Base-by-base conservation (phyloP, 2,888 invertebrate genomes). In the Polymixis lichenea region DNA sequence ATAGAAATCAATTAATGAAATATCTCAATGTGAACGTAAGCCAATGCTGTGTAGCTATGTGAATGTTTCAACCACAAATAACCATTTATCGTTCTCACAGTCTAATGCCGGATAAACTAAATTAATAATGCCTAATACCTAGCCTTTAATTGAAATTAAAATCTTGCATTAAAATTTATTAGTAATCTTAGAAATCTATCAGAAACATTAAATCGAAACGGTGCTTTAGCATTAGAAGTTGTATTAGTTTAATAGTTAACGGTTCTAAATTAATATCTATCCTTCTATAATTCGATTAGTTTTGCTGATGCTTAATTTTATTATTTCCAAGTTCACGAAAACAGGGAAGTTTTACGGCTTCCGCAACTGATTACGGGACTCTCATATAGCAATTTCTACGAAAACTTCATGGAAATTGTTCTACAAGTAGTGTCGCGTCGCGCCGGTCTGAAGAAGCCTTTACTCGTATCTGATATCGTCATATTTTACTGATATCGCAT, bases 191-290 rank as follows among this genome's bases (percentile, higher is more conserved):
- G 28, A 68, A 77, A 67, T 79, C 51, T n/a, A 67, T 68, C 49
- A 64, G 43, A 25, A 62, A 61, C 28, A 55, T 82, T 51, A 32
- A n/a, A 76, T 79, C 64, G 13, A 56, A 67, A 79, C 82, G 62
- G 82, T 82, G 19, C 61, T 67, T 67, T 25, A 38, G 19, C 67
- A 76, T 46, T 25, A n/a, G 22, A 67, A 56, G 17, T 58, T 46
- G 28, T 66, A 77, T 56, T 64, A 46, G 15, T 51, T 76, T 56
- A 62, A 9, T 25, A 46, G 62, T 38, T 62, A 62, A 62, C 62
- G 5, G 67, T 77, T 73, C 5, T 75, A 66, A 25, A 53, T 17
- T 76, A 43, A 49, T 15, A 67, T 13, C 49, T 51, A 62, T 49
- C 28, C 55, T 77, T 76, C 22, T 46, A 58, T 55, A 61, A 28